Percentiles rank a stretch among this genome's conserved stretches.
Evolutionary conservation across 2,797 vertebrate species (phyloP).

Genomic region (Natrix natrix): DNA sequence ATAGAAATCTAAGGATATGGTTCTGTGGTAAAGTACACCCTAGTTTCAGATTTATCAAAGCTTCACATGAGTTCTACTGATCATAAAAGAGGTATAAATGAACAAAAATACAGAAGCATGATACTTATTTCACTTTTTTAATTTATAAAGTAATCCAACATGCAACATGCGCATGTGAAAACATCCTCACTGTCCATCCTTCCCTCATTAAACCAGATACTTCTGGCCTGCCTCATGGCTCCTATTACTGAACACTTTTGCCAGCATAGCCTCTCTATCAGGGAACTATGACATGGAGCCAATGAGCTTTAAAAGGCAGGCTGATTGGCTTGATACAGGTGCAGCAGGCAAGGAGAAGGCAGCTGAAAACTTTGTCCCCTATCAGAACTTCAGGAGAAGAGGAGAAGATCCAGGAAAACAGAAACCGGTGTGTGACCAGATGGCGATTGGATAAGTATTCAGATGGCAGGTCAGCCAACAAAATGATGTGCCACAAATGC

Average conservation of each 20-base stretch:
- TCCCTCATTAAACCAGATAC: not conserved
- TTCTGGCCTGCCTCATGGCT: not conserved
- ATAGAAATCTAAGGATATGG: not conserved
- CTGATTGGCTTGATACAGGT: not conserved
- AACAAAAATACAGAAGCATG: not conserved
- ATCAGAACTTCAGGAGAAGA: not conserved
- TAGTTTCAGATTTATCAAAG: not conserved
- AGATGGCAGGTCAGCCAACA: not conserved
- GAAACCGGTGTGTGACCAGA: not conserved
- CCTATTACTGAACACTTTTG: not conserved
- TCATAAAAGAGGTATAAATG: not conserved
- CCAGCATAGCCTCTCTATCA: not conserved
- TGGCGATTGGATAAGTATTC: not conserved
- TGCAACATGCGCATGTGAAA: not conserved
- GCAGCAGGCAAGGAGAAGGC: not conserved
- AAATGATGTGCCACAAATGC: not conserved
- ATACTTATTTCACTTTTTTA: not conserved
- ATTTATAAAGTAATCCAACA: not conserved
- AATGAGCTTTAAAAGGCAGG: not conserved
- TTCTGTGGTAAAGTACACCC: not conserved
- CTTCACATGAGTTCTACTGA: not conserved
- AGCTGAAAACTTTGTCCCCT: not conserved
- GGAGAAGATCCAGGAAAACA: not conserved
- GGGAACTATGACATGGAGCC: not conserved
- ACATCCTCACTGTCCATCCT: not conserved